Percentiles rank a stretch among this genome's conserved stretches.
Evolutionary conservation across 2,113 vertebrate genomes (phyloP).

Genomic region (Labeo catla): DNA sequence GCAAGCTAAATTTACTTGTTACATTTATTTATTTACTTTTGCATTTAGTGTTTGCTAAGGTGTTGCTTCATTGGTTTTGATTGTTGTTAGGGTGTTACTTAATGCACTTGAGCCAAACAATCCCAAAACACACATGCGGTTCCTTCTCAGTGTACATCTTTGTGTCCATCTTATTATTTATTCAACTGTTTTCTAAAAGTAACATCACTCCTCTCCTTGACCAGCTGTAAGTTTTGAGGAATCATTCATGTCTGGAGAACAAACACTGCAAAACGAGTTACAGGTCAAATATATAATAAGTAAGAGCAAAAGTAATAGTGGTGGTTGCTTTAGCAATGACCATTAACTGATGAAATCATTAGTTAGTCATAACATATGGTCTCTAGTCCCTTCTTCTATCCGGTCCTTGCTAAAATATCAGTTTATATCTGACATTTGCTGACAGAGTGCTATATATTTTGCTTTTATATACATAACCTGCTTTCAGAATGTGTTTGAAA

Average conservation of each 20-base stretch:
- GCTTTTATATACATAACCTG: not conserved
- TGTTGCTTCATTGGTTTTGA: too few species aligned
- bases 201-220: not conserved
- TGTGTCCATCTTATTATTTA: not conserved
- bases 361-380: not conserved
- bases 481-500: not conserved
- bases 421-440: not conserved
- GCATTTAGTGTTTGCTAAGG: too few species aligned
- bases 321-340: not conserved
- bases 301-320: not conserved
- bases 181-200: not conserved
- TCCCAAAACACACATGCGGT: not conserved
- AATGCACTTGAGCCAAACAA: too few species aligned
- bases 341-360: not conserved
- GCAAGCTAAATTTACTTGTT: not conserved
- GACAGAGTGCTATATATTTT: not conserved
- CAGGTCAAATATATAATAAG: not conserved
- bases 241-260: not conserved
- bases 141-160: not conserved
- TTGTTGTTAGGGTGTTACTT: too few species aligned
- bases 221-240: not conserved
- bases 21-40: too few species aligned
- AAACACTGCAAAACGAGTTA: not conserved
- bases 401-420: not conserved
- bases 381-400: not conserved